Base-by-base conservation (phyloP, 2,113 vertebrate genomes). In the Pelecanoides urinatrix region DNA sequence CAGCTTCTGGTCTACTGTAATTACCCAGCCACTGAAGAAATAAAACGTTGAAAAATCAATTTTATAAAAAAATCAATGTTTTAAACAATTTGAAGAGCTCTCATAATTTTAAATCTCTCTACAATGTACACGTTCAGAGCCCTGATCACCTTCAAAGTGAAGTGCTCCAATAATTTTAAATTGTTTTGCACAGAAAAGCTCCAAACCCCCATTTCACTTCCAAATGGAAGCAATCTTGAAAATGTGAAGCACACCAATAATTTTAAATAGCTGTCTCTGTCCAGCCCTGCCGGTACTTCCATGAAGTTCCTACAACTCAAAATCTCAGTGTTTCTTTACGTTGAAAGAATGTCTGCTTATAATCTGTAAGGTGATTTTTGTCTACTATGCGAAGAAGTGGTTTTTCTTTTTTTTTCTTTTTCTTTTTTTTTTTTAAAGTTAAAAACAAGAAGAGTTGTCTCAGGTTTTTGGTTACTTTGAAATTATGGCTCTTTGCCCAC, bases 61-160 rank as follows among this genome's bases (percentile, higher is more conserved):
- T 98, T 98, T 92, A 97, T 98, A 92, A 97, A 97, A 96, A 98
- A 98, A 97, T 97, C 98, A 97, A 98, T 98, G 90, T 97, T 98
- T 98, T 97, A 98, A 98, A 97, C 98, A 97, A 96, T 97, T 95
- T 96, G 94, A 98, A 97, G 97, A 96, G 96, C 94, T 94, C 94
- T 96, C 93, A 88, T 98, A 94, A 98, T 97, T 98, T 97, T 97
- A 97, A 98, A 97, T 96, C 96, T 95, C 45, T 62, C 95, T 88
- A 45, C 67, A 70, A 59, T 23, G 88, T 95, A 82, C 30, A 25
- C 6, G 38, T 94, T 96, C 94, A 86, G 95, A 95, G 90, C 95
- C 75, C 81, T 70, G 95, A 95, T 97, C 97, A 96, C 96, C 97
- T 98, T 97, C 91, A 87, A 95, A 97, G 95, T 78, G 55, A 97